Percentiles rank a stretch among this genome's conserved stretches.
These are phyloP conservation scores for Pogonocichla stellata DNA, from an alignment of 2,113 vertebrate genomes.

Conservation along the genomic window DNA sequence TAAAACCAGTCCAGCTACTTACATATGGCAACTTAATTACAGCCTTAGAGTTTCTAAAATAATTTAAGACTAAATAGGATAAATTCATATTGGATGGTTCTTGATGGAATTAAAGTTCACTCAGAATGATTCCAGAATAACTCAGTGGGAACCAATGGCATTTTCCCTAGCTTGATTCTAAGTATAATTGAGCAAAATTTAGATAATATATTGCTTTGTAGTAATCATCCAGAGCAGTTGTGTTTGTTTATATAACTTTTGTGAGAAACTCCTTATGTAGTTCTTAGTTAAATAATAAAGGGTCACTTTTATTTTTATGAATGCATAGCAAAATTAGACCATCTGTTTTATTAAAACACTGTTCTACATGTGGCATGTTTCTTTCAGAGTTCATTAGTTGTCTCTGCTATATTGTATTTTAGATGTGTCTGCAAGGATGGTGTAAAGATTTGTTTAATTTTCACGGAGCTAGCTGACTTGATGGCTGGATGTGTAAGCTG, in stretches of 20 bases:
- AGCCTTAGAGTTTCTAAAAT: background rate
- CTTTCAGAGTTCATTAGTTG: background rate
- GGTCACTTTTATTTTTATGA: background rate
- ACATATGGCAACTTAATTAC: background rate
- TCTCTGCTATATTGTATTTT: background rate
- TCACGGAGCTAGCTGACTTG: background rate
- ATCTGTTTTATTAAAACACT: background rate
- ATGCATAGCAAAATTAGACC: background rate
- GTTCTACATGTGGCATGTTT: background rate
- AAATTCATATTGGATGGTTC: background rate
- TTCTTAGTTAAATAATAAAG: background rate
- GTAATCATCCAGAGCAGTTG: background rate
- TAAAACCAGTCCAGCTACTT: background rate
- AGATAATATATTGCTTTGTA: background rate
- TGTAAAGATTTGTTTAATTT: background rate
- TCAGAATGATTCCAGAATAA: background rate
- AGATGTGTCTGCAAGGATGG: background rate
- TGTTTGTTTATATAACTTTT: background rate
- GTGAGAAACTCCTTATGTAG: background rate
- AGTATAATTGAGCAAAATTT: background rate
- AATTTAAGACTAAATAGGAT: background rate
- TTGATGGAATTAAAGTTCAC: background rate
- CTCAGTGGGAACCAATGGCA: background rate
- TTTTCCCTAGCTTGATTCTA: background rate
- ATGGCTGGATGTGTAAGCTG: background rate